A percentile compares a stretch with the other conserved stretches of the same genome.
phyloP scores from a whole-genome alignment of 2,113 vertebrate genomes.

The Puffinus mauretanicus region DNA sequence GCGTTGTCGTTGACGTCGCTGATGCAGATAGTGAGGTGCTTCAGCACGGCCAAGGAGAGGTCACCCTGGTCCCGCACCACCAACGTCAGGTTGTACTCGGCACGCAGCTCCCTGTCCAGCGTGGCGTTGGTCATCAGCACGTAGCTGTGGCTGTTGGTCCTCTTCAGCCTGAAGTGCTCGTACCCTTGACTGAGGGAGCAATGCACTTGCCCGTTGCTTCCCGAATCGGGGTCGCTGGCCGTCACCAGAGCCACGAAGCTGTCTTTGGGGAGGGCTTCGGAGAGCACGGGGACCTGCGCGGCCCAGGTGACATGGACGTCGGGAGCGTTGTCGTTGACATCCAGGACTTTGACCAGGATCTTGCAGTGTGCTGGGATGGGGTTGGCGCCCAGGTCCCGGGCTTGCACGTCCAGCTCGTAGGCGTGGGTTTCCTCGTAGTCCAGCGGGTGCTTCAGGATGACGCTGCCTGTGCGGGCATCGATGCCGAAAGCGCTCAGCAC shows the following conservation, averaged over 20 bases:
- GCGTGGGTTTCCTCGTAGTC: constrained; percentile 82
- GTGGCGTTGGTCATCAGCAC: constrained; percentile 82
- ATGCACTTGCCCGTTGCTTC: constrained; percentile 80
- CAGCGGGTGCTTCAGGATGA: constrained; percentile 76
- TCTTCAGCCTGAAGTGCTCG: constrained; percentile 84
- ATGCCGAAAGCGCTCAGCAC: constrained; percentile 83
- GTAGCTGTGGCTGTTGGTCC: constrained; percentile 82
- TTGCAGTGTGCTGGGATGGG: constrained; percentile 89
- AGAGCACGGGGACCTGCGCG: constrained; percentile 70
- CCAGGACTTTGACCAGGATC: constrained; percentile 82
- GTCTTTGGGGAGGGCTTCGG: constrained; percentile 80
- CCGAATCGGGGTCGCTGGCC: constrained; percentile 86
- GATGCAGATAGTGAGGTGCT: constrained; percentile 81
- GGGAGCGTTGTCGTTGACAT: constrained; percentile 87
- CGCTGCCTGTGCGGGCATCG: constrained; percentile 75
- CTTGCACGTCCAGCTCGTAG: constrained; percentile 87
- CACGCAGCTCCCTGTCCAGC: constrained; percentile 86
- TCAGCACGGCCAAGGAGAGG: constrained; percentile 73
- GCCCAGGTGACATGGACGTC: constrained; percentile 86
- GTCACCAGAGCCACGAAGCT: constrained; percentile 88
- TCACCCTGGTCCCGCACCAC: constrained; percentile 80
- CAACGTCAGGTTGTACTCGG: constrained; percentile 82
- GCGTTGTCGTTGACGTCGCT: constrained; percentile 89
- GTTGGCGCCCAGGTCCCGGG: constrained; percentile 86
- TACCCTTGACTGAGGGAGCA: constrained; percentile 77